phyloP scores from a whole-genome alignment of 2,888 invertebrate genomes.

The Patella caerulea region DNA sequence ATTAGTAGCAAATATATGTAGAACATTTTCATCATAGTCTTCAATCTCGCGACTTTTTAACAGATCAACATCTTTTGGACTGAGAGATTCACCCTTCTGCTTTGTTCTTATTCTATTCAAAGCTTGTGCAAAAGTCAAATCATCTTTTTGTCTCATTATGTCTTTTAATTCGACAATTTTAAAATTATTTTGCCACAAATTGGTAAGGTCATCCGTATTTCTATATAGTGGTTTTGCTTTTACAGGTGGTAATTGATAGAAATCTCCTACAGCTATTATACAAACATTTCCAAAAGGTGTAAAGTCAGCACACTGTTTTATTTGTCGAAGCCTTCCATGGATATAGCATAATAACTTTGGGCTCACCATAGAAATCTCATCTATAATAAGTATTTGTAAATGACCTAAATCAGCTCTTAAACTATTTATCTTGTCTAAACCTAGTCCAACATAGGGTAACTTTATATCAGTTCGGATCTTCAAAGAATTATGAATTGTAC shows the following conservation, averaged over 20 bases:
- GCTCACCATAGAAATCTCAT: constrained; percentile 22
- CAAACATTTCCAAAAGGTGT: constrained; percentile 16
- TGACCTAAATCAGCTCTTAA: constrained; percentile 14
- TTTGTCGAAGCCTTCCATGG: constrained; percentile 22
- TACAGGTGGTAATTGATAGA: too few species aligned
- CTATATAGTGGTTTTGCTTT: not conserved
- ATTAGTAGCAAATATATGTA: too few species aligned
- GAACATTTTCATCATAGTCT: too few species aligned
- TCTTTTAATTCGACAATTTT: too few species aligned
- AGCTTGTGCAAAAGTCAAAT: constrained; percentile 19
- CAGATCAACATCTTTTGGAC: too few species aligned
- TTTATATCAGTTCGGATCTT: too few species aligned
- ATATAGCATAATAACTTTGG: constrained; percentile 16
- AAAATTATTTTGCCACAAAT: constrained; percentile 21
- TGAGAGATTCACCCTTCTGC: too few species aligned
- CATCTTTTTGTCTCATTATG: constrained; percentile 14
- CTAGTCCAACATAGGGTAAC: constrained; percentile 15
- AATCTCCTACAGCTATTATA: constrained; percentile 15
- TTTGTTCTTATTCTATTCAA: too few species aligned
- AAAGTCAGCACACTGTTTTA: constrained; percentile 16
- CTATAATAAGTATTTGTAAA: constrained; percentile 21
- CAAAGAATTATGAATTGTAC: constrained; percentile 17
- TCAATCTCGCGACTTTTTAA: too few species aligned
- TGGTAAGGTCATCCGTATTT: not conserved
- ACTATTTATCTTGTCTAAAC: constrained; percentile 2